A percentile compares a stretch with the other conserved stretches of the same genome.
These are phyloP conservation scores for Drosophila neocordata DNA, from an alignment of 1,140 invertebrate species.

Conservation along the genomic window DNA sequence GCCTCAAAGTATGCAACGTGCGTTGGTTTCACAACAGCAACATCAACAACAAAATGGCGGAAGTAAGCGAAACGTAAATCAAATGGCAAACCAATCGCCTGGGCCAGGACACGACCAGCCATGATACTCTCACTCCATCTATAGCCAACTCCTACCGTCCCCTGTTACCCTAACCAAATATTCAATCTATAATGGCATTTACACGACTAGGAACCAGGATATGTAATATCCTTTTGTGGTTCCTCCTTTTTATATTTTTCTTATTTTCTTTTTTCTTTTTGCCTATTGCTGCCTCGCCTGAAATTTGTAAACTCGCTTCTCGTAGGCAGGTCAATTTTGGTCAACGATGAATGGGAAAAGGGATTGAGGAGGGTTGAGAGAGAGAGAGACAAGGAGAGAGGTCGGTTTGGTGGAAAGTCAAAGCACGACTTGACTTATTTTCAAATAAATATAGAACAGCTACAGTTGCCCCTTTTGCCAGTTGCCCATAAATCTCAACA, in stretches of 20 bases:
- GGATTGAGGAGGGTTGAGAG: no score
- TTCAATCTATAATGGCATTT: slow-evolving; percentile 79
- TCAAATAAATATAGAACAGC: slow-evolving; percentile 76
- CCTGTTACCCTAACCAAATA: slow-evolving; percentile 48
- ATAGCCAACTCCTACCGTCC: not conserved
- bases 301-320: slow-evolving; percentile 37
- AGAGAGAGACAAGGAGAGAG: not conserved
- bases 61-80: slow-evolving; percentile 59
- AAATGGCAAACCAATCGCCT: slow-evolving; percentile 48
- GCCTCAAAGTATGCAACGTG: slow-evolving; percentile 15
- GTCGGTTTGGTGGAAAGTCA: slow-evolving; percentile 12
- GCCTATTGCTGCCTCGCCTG: not conserved
- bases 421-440: slow-evolving; percentile 55
- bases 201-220: slow-evolving; percentile 74
- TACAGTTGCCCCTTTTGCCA: slow-evolving; percentile 53
- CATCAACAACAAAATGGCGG: slow-evolving; percentile 46
- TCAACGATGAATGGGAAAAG: not conserved
- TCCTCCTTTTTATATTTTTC: not conserved
- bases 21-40: slow-evolving; percentile 6
- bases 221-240: slow-evolving; percentile 74
- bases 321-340: slow-evolving; percentile 44
- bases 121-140: not conserved
- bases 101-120: slow-evolving; percentile 33
- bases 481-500: slow-evolving; percentile 72
- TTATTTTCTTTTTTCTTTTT: slow-evolving; percentile 17